These are phyloP conservation scores for Grammomys dolichurus DNA, from an alignment of 2,113 vertebrate genomes.

Conservation along the genomic window DNA sequence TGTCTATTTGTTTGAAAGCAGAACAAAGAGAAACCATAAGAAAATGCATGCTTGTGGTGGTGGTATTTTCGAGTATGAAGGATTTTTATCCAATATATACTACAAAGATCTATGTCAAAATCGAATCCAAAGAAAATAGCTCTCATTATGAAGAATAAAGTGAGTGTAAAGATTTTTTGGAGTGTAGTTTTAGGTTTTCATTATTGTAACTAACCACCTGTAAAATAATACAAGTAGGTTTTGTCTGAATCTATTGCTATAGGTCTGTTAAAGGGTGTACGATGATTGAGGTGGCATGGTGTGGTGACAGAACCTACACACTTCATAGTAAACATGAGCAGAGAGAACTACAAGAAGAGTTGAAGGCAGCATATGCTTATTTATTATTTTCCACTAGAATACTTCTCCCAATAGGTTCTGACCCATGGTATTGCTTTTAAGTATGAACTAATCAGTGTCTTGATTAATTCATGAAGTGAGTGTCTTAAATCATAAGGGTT, in stretches of 20 bases:
- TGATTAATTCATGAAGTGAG: neutral
- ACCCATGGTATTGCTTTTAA: rapidly evolving
- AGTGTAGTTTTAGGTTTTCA: neutral
- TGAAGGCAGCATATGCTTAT: no score
- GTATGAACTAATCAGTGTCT: neutral
- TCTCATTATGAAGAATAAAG: neutral
- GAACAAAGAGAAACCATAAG: neutral
- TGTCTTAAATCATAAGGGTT: no score
- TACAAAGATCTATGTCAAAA: neutral
- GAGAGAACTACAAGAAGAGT: neutral
- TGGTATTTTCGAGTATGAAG: neutral
- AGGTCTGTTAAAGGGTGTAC: neutral
- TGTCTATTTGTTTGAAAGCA: neutral
- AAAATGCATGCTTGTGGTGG: neutral
- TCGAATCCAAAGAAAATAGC: neutral
- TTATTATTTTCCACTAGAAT: neutral
- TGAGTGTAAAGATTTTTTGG: neutral
- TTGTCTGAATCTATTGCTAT: neutral
- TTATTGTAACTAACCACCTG: neutral
- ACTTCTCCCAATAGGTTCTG: neutral
- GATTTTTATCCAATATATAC: neutral
- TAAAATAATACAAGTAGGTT: neutral
- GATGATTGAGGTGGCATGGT: neutral
- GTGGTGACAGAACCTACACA: neutral
- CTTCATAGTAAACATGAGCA: neutral